These are phyloP conservation scores for Lethenteron reissneri DNA, from an alignment of 2,113 vertebrate genomes.

Conservation along the genomic window DNA sequence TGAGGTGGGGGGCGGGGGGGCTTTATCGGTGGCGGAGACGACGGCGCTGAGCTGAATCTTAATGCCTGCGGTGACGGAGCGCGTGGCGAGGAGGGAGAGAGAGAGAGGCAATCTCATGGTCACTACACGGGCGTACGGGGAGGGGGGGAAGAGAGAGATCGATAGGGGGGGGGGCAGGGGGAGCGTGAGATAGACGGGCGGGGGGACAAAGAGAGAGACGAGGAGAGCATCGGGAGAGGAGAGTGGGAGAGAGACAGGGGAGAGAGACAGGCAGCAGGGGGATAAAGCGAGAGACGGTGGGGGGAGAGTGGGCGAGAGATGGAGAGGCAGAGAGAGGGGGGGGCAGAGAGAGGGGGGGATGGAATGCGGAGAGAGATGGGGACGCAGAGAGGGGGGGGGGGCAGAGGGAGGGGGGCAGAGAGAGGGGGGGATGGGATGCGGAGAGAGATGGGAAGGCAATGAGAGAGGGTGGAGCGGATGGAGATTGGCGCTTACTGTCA, in stretches of 20 bases:
- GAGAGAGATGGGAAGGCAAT: too few relatives aligned
- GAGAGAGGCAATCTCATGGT: constrained; percentile 15
- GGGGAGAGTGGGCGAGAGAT: background rate
- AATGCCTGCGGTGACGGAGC: too few relatives aligned
- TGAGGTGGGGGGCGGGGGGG: too few relatives aligned
- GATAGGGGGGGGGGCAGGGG: constrained; percentile 7
- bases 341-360: background rate
- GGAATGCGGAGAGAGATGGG: too few relatives aligned
- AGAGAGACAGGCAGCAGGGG: background rate
- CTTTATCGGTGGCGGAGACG: too few relatives aligned
- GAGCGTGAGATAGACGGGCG: constrained; percentile 7
- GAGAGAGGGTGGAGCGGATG: too few relatives aligned
- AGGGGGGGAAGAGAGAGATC: constrained; percentile 17
- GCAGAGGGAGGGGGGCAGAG: background rate
- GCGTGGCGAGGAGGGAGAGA: background rate
- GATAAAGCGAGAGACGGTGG: background rate
- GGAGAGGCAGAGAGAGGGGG: background rate
- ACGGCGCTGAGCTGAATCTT: too few relatives aligned
- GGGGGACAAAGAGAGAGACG: constrained; percentile 6
- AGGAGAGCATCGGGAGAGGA: constrained; percentile 7
- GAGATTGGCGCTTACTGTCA: too few relatives aligned
- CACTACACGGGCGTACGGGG: constrained; percentile 17
- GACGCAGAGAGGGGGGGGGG: too few relatives aligned
- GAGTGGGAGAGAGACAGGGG: background rate
- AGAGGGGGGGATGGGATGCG: too few relatives aligned